Evolutionary conservation across 2,113 vertebrate species (phyloP).

Genomic region (Halichoerus grypus): DNA sequence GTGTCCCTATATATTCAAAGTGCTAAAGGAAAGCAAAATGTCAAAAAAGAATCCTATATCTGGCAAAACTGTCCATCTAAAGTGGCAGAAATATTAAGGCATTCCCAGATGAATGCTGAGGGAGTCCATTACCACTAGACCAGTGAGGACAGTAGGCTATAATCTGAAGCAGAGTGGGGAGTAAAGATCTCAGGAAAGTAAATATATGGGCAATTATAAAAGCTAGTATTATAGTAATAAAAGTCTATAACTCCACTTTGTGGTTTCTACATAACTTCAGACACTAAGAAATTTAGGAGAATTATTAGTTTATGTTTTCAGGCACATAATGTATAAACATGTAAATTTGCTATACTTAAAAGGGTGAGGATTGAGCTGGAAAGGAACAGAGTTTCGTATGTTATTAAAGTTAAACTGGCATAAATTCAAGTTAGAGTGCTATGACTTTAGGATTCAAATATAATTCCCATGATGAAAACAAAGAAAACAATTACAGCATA

Average conservation of each 20-base stretch:
- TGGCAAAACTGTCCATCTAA: neutral
- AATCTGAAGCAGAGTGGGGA: neutral
- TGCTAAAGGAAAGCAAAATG: neutral
- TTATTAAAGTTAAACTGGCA: neutral
- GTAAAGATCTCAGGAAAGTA: neutral
- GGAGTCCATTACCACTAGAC: neutral
- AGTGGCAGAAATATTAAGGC: neutral
- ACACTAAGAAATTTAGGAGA: neutral
- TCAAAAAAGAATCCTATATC: neutral
- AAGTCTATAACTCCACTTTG: neutral
- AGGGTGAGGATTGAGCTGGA: neutral
- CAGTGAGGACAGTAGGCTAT: neutral
- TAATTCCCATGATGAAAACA: neutral
- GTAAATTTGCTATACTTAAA: neutral
- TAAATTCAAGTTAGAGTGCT: neutral
- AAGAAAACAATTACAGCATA: neutral
- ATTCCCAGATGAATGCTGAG: neutral
- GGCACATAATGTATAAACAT: neutral
- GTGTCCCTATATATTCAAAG: neutral
- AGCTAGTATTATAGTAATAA: neutral
- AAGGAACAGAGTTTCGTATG: neutral
- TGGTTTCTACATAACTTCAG: neutral
- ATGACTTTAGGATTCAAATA: neutral
- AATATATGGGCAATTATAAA: neutral
- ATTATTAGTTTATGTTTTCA: neutral